Conservation (phyloP, 2,888 invertebrate genomes). For the Hirudinaria manillensis region DNA sequence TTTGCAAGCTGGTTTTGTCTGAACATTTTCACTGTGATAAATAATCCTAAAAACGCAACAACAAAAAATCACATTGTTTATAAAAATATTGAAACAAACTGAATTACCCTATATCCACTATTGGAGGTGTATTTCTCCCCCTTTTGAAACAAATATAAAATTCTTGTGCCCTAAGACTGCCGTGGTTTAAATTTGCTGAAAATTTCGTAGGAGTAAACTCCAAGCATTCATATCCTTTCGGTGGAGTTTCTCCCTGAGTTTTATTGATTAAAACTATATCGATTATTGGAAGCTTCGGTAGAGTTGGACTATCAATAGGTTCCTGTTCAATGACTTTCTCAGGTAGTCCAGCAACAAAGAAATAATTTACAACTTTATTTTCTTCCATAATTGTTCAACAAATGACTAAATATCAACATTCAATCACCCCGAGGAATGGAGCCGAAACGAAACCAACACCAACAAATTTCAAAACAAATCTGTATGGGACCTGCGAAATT, state of each 20-base stretch:
- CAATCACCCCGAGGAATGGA: no score
- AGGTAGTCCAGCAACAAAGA: constrained; percentile 30
- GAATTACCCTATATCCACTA: constrained; percentile 30
- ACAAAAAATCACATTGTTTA: neutral
- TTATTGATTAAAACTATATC: constrained; percentile 29
- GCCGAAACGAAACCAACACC: no score
- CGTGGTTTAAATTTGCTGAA: constrained; percentile 31
- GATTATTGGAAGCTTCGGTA: constrained; percentile 21
- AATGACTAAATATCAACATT: no score
- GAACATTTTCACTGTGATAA: constrained; percentile 1
- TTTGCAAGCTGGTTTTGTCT: constrained; percentile 1
- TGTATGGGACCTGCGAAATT: no score
- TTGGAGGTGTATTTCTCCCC: constrained; percentile 28
- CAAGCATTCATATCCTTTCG: constrained; percentile 27
- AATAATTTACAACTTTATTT: constrained; percentile 29
- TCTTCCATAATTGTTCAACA: constrained; percentile 13
- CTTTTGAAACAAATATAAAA: constrained; percentile 30
- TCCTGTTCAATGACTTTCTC: constrained; percentile 18
- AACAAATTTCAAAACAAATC: no score
- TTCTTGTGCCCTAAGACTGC: constrained; percentile 23
- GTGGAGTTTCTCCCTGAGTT: constrained; percentile 26
- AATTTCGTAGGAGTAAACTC: constrained; percentile 22
- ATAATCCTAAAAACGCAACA: neutral
- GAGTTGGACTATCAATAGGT: constrained; percentile 14
- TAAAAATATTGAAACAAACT: neutral